Evolutionary conservation across 2,113 vertebrate genomes (phyloP), one percentile per base, ranked within the genome.

Genomic region (Pica pica): DNA sequence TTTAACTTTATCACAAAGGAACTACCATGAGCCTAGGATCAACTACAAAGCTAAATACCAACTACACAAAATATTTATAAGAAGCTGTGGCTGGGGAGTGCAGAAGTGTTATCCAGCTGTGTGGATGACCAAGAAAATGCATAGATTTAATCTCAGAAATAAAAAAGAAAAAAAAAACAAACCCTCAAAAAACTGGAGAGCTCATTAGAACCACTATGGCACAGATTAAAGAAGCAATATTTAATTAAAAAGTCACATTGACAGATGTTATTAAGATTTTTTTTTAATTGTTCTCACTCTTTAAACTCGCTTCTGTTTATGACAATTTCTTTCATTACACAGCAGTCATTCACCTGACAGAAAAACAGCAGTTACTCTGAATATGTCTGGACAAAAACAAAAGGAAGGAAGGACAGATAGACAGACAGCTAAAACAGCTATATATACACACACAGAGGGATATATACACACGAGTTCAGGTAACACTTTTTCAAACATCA

Each of bases 1-100:
- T 81, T 60, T 55, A 84, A 50, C 35, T 78, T 79, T 8, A 71
- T 39, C 78, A 73, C 49, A 78, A 68, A 83, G 8, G 52, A 82
- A 17, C 41, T 78, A 74, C 15, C 0, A 0, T 0, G 2, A 84
- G 22, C 1, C 2, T 1, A 91, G 67, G 42, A 73, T 23, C 19
- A 87, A 33, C 78, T 76, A 61, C 41, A 80, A 75, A 88, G 68
- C 33, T 70, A 53, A 89, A 63, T 12, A 91, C 2, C 33, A 61
- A 31, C 27, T 59, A 49, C 28, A 17, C 57, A 83, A 39, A 77
- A 37, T 47, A 85, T 44, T 71, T 50, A 31, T 31, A 93, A 74
- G 82, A 93, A 79, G 35, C 20, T 80, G 10, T 42, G 55, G 50
- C 46, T 55, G 26, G 14, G 13, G 69, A 81, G 28, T 37, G 14